These are phyloP conservation scores for Adineta ricciae DNA, from an alignment of 2,888 invertebrate species.

Conservation along the genomic window DNA sequence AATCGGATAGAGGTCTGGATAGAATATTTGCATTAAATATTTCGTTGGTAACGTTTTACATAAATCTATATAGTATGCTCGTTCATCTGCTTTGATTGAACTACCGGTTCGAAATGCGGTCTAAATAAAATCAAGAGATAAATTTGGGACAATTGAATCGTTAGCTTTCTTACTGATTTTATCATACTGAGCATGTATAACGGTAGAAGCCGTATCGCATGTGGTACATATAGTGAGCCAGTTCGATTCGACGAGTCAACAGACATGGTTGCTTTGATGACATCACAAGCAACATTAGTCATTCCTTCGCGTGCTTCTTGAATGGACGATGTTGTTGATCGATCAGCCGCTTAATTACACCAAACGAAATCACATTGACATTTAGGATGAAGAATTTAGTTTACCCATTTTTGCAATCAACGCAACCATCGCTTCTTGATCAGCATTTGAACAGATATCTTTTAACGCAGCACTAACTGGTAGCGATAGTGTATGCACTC, in stretches of 20 bases:
- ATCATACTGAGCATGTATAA: constrained; percentile 76
- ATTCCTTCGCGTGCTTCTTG: constrained; percentile 89
- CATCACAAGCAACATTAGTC: constrained; percentile 84
- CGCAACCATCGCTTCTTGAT: constrained; percentile 82
- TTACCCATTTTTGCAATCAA: constrained; percentile 81
- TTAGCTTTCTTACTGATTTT: constrained; percentile 70
- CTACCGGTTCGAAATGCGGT: constrained; percentile 76
- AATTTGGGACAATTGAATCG: too few relatives aligned
- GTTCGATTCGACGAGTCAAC: constrained; percentile 16
- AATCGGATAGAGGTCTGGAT: constrained; percentile 82
- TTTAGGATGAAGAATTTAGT: constrained; percentile 48
- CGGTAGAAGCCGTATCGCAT: constrained; percentile 70
- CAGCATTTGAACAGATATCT: constrained; percentile 76
- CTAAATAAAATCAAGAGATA: constrained; percentile 51
- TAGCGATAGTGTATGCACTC: constrained; percentile 89
- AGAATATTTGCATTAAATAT: constrained; percentile 69
- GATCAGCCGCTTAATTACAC: constrained; percentile 64
- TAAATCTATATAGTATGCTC: constrained; percentile 81
- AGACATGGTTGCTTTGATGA: constrained; percentile 63
- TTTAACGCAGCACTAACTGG: constrained; percentile 73
- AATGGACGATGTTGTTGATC: constrained; percentile 71
- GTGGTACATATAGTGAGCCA: constrained; percentile 46
- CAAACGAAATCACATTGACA: constrained; percentile 33
- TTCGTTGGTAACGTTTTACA: constrained; percentile 76
- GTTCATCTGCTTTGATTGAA: constrained; percentile 70